Evolutionary conservation across 2,113 vertebrate genomes (phyloP), one percentile per base, ranked within the genome.

Genomic region (Rousettus leschenaultii): DNA sequence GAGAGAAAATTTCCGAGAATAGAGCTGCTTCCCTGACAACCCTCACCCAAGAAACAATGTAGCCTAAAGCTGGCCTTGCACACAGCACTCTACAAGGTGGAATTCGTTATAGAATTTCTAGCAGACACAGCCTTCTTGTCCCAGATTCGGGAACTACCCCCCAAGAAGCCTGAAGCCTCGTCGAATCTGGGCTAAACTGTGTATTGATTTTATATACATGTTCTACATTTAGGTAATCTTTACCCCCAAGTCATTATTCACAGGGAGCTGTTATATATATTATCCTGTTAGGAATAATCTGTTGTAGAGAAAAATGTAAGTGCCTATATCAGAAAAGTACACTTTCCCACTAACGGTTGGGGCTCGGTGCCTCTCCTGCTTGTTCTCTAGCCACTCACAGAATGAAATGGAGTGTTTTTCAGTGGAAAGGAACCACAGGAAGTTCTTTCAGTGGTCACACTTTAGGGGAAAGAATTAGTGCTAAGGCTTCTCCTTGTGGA

Each of bases 1-100:
- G 90, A 97, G 43, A 86, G 33, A 73, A 86, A 79, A 80, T 80
- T 79, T 94, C 85, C 51, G 7, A 96, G 95, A 97, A 96, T 92
- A 96, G 94, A 96, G 87, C 85, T 24, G 80, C 79, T 86, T 95
- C 51, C 70, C 79, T 85, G 84, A 63, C 59, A 83, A 9, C 86
- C 11, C 35, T 89, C 89, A 86, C 83, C 95, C 89, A 78, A 89
- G 89, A 93, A 86, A 89, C 2, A 4, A 45, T 9, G 83, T 94
- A 59, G 97, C 94, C 97, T 94, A 78, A 89, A 97, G 91, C 89
- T 10, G 77, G 89, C 91, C 91, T 89, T 9, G 14, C 3, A 0
- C 63, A 66, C 89, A 45, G 83, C 38, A 40, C 82, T 94, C 89
- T 26, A 7, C 48, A 35, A 92, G 75, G 55, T 89, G 55, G 85